These are phyloP conservation scores for Augochlora pura DNA, from an alignment of 1,140 invertebrate genomes.

Conservation along the genomic window DNA sequence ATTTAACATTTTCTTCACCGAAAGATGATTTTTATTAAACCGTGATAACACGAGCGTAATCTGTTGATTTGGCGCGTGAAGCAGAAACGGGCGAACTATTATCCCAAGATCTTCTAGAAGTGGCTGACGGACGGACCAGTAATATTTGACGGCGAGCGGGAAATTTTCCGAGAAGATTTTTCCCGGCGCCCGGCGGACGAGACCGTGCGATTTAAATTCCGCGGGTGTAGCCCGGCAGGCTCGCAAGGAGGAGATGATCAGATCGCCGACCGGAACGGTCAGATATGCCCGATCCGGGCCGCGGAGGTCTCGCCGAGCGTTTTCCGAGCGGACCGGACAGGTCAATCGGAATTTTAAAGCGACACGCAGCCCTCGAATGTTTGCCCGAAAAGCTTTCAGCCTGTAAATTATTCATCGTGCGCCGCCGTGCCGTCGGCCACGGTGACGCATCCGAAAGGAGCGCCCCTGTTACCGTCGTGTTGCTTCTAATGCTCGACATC, in stretches of 20 bases:
- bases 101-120: too few relatives aligned
- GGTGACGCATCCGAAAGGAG: conserved; percentile 30
- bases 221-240: background rate
- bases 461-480: conserved; percentile 8
- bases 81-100: too few relatives aligned
- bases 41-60: too few relatives aligned
- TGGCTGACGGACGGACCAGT: too few relatives aligned
- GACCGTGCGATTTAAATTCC: conserved; percentile 10
- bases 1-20: too few relatives aligned
- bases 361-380: conserved; percentile 51
- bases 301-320: conserved; percentile 13
- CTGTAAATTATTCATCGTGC: conserved; percentile 71
- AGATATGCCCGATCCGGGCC: background rate
- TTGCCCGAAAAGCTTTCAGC: conserved; percentile 69
- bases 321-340: conserved; percentile 21
- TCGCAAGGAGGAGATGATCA: conserved; percentile 21
- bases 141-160: background rate
- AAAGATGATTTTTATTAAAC: too few relatives aligned
- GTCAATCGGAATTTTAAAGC: conserved; percentile 75
- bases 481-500: conserved; percentile 33
- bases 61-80: too few relatives aligned
- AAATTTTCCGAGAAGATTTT: background rate
- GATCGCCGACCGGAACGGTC: conserved; percentile 18
- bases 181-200: too few relatives aligned
- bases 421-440: background rate